Evolutionary conservation across 2,113 vertebrate species (phyloP).

Genomic region (Notechis scutatus): DNA sequence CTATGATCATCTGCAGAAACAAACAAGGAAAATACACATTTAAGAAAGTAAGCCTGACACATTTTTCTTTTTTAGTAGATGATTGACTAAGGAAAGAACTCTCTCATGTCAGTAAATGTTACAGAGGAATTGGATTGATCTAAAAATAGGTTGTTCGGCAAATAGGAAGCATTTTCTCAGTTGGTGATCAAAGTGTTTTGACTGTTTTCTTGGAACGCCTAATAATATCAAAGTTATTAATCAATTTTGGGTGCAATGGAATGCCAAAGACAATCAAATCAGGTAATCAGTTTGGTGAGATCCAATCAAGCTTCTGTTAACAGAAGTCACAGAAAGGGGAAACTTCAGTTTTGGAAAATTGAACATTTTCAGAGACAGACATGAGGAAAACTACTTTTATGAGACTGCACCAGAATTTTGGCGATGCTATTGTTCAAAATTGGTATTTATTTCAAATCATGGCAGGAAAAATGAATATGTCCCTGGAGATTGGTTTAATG

Average conservation of each 20-base stretch:
- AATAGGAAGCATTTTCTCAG: background rate
- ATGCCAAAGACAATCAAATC: slow-evolving; percentile 51
- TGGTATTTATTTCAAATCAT: background rate
- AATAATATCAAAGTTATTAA: slow-evolving; percentile 45
- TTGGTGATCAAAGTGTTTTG: background rate
- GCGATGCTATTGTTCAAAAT: background rate
- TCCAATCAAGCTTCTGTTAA: background rate
- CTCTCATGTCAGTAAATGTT: background rate
- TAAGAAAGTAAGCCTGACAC: background rate
- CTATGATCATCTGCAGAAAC: slow-evolving; percentile 90
- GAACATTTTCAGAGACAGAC: background rate
- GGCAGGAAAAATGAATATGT: background rate
- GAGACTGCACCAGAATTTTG: background rate
- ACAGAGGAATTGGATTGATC: slow-evolving; percentile 22
- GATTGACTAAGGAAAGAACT: background rate
- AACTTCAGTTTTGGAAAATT: background rate
- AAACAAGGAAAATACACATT: slow-evolving; percentile 25
- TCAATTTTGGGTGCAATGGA: slow-evolving; percentile 35
- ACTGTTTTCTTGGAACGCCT: slow-evolving; percentile 38
- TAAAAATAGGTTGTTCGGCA: background rate
- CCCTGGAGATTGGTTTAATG: background rate
- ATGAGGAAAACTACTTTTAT: background rate
- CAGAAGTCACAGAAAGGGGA: background rate
- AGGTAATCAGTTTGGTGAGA: slow-evolving; percentile 31
- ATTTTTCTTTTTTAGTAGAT: background rate